Percentiles rank a stretch among this genome's conserved stretches.
Evolutionary conservation across 2,113 vertebrate genomes (phyloP).

Genomic region (Calidris pygmaea): DNA sequence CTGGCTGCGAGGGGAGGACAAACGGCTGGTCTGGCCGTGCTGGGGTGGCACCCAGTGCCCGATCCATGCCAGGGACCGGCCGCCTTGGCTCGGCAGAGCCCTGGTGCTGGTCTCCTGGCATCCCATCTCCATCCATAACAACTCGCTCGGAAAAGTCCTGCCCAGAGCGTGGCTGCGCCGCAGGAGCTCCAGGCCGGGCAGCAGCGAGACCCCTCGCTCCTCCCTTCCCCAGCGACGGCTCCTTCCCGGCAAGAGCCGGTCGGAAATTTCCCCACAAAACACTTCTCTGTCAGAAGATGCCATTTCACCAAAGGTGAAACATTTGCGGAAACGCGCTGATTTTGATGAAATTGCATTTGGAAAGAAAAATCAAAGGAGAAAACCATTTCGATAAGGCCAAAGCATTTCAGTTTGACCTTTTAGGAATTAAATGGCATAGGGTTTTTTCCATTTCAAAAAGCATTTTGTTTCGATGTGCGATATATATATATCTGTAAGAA

Average conservation of each 20-base stretch:
- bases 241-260: fast-evolving
- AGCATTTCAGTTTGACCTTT: conserved; percentile 67
- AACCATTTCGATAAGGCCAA: conserved; percentile 68
- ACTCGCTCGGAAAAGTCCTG: background rate
- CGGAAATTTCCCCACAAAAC: background rate
- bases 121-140: background rate
- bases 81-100: background rate
- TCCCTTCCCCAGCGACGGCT: background rate
- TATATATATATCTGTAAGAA: background rate
- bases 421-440: conserved; percentile 55
- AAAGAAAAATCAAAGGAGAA: conserved; percentile 67
- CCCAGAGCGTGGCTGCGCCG: fast-evolving
- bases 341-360: conserved; percentile 68
- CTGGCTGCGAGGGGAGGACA: background rate
- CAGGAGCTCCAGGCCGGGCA: background rate
- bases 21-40: background rate
- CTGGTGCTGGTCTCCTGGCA: background rate
- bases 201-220: background rate
- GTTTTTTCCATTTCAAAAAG: conserved; percentile 10
- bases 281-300: conserved; percentile 1
- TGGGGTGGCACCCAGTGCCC: background rate
- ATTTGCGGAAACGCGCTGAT: conserved; percentile 11
- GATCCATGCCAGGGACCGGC: background rate
- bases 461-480: background rate
- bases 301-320: conserved; percentile 65